Evolutionary conservation across 2,113 vertebrate species (phyloP), one percentile per base, ranked within the genome.

Genomic region (Pituophis catenifer): DNA sequence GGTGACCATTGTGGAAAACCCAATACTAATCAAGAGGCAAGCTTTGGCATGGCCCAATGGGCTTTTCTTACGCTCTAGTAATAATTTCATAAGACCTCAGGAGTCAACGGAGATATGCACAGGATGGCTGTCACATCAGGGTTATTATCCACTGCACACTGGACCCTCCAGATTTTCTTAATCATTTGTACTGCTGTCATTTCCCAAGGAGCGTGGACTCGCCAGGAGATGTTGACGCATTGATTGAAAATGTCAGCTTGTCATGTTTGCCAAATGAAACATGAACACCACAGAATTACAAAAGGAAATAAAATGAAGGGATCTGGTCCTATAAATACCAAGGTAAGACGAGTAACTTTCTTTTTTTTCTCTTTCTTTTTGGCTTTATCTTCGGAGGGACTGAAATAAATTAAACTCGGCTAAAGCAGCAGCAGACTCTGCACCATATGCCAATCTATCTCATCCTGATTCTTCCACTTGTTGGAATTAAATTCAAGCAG

Each of bases 221-320:
- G 33, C 12, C 88, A 33, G 91, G 88, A 52, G 89, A 90, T n/a
- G 57, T 58, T 86, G 93, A 89, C 91, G 88, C 65, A 90, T 81
- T 92, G 88, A 92, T 92, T 92, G 88, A 65, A 94, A 92, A 94
- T 90, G 91, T 92, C 93, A 94, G 92, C 50, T 65, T 93, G 93
- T 95, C 94, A 93, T 19, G 91, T 93, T 95, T 93, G 92, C 93
- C 91, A 90, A 92, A 94, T 17, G 57, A 92, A 95, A 94, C 92
- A 94, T 93, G 91, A 94, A 91, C 65, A 86, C 93, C 29, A 55
- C 93, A 75, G 90, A 93, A 92, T 70, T 92, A 95, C 54, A 93
- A 94, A 91, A 93, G 92, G 48, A 87, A 90, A 65, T 50, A 65
- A 90, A 87, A 87, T 15, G 87, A 92, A 38, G 86, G 87, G 94